phyloP scores from a whole-genome alignment of 2,113 vertebrate species.

The Cepphus grylle region DNA sequence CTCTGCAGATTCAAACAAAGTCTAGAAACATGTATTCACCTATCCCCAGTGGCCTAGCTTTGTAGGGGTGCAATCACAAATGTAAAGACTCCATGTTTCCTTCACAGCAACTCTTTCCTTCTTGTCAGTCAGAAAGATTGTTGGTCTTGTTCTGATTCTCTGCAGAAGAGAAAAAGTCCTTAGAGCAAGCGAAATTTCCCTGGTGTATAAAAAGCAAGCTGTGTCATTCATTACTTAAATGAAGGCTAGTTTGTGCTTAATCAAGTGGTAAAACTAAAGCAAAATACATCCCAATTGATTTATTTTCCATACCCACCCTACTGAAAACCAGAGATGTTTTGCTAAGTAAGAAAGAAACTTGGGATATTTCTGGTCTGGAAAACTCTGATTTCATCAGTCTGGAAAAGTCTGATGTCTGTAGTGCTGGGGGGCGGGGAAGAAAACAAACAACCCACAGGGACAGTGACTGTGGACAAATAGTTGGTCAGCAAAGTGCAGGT shows the following conservation, averaged over 20 bases:
- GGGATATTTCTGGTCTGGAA: neutral
- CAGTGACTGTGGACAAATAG: neutral
- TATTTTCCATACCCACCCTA: neutral
- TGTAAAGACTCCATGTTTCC: neutral
- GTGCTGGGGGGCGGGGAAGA: too few species aligned
- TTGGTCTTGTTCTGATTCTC: neutral
- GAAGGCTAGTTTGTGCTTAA: conserved; percentile 41
- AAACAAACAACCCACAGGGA: too few species aligned
- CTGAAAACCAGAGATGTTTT: neutral
- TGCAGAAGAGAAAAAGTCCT: neutral
- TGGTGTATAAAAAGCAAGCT: neutral
- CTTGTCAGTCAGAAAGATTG: neutral
- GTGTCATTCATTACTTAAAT: conserved; percentile 22
- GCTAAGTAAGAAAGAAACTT: neutral
- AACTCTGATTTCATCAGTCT: neutral
- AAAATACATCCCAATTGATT: neutral
- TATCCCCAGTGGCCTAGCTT: rapidly evolving
- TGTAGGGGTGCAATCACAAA: neutral
- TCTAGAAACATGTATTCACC: neutral
- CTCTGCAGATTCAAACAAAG: neutral
- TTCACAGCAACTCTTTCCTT: neutral
- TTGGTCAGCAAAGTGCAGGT: neutral
- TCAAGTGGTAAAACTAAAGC: neutral
- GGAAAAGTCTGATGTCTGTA: neutral
- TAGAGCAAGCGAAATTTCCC: neutral